These are phyloP conservation scores for Choloepus hoffmanni DNA, from an alignment of 2,113 vertebrate genomes.

Conservation along the genomic window DNA sequence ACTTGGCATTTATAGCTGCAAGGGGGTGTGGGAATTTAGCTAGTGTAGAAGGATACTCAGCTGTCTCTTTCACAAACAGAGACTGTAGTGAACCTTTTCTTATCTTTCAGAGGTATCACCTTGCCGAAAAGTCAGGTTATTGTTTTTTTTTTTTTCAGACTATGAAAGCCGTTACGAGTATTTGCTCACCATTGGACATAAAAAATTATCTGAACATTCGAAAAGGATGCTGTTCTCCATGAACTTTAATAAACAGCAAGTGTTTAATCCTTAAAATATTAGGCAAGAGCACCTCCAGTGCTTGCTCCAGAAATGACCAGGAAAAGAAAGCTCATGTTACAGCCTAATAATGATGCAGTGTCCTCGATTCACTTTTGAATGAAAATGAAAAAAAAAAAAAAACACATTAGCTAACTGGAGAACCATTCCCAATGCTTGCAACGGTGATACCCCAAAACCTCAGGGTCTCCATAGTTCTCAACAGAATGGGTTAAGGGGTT, in stretches of 20 bases:
- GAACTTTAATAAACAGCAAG: neutral
- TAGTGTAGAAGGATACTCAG: neutral
- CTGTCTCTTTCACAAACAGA: neutral
- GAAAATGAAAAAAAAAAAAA: neutral
- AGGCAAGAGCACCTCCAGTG: neutral
- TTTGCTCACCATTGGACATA: neutral
- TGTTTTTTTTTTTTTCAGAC: neutral
- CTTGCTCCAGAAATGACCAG: neutral
- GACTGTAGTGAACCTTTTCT: neutral
- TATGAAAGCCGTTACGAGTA: neutral
- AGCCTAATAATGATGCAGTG: neutral
- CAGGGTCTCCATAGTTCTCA: neutral
- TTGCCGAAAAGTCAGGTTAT: neutral
- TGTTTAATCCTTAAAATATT: neutral
- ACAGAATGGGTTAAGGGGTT: neutral
- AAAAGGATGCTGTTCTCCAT: conserved; percentile 17
- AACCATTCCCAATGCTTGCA: neutral
- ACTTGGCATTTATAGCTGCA: neutral
- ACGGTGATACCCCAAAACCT: neutral
- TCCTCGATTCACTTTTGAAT: neutral
- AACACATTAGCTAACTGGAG: neutral
- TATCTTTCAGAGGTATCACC: neutral
- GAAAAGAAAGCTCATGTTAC: neutral
- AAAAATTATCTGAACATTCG: neutral
- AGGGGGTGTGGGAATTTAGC: neutral